phyloP scores from a whole-genome alignment of 2,113 vertebrate genomes.

The Prolemur simus region DNA sequence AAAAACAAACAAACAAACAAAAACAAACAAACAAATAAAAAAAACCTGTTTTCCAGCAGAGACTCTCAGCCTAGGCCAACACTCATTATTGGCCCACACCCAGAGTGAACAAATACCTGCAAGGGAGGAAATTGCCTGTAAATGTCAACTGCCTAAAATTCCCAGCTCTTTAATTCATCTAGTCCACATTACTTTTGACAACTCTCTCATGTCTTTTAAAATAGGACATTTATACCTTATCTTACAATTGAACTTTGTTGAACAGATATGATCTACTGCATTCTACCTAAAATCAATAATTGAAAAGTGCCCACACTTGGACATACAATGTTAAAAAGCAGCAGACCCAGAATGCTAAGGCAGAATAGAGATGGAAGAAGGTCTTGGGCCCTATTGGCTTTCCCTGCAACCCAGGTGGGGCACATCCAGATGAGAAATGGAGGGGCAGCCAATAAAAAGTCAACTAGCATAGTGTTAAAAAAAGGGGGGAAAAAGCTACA shows the following conservation, averaged over 20 bases:
- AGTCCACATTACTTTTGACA: not conserved
- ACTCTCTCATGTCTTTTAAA: not conserved
- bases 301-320: not conserved
- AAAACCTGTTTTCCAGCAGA: not conserved
- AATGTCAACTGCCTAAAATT: not conserved
- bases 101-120: not conserved
- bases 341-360: not conserved
- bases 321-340: not conserved
- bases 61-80: not conserved
- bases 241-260: not conserved
- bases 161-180: not conserved
- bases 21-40: too few species aligned
- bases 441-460: not conserved
- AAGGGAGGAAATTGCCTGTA: not conserved
- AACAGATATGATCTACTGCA: not conserved
- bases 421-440: not conserved
- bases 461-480: not conserved
- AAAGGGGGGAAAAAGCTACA: not conserved
- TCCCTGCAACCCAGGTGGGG: accelerated
- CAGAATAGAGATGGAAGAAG: not conserved
- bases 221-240: not conserved
- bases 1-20: too few species aligned
- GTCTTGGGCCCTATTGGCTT: not conserved
- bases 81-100: not conserved
- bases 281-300: not conserved